A percentile compares a stretch with the other conserved stretches of the same genome.
phyloP scores from a whole-genome alignment of 2,888 invertebrate species.

The Acronicta aceris region DNA sequence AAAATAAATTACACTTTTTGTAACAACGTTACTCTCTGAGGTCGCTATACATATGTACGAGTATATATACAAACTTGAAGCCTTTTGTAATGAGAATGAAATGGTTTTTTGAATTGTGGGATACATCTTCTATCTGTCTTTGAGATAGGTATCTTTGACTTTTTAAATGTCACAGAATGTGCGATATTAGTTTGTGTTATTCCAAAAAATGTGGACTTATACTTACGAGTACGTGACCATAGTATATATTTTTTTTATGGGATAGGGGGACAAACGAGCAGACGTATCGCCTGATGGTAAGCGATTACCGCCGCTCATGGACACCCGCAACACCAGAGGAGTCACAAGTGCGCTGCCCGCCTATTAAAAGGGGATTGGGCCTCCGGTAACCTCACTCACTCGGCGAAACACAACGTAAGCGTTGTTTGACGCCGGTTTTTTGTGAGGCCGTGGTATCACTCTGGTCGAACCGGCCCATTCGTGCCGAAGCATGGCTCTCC shows the following conservation, averaged over 20 bases:
- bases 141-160: slow-evolving; percentile 3
- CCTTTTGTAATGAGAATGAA: slow-evolving; percentile 31
- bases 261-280: not conserved
- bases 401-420: too few relatives aligned
- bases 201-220: not conserved
- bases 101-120: slow-evolving; percentile 12
- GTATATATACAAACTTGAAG: slow-evolving; percentile 17
- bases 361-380: too few relatives aligned
- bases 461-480: too few relatives aligned
- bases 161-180: slow-evolving; percentile 9
- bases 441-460: too few relatives aligned
- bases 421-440: too few relatives aligned
- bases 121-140: slow-evolving; percentile 17
- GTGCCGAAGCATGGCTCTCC: too few relatives aligned
- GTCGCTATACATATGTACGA: slow-evolving; percentile 10
- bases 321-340: too few relatives aligned
- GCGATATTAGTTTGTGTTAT: slow-evolving; percentile 14
- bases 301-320: too few relatives aligned
- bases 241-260: not conserved
- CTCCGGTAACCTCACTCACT: too few relatives aligned
- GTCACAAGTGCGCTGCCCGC: too few relatives aligned
- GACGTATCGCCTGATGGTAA: too few relatives aligned
- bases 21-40: slow-evolving; percentile 19
- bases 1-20: slow-evolving; percentile 51
- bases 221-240: not conserved